Evolutionary conservation across 2,113 vertebrate genomes (phyloP), one percentile per base, ranked within the genome.

Genomic region (Butastur rufipennis): DNA sequence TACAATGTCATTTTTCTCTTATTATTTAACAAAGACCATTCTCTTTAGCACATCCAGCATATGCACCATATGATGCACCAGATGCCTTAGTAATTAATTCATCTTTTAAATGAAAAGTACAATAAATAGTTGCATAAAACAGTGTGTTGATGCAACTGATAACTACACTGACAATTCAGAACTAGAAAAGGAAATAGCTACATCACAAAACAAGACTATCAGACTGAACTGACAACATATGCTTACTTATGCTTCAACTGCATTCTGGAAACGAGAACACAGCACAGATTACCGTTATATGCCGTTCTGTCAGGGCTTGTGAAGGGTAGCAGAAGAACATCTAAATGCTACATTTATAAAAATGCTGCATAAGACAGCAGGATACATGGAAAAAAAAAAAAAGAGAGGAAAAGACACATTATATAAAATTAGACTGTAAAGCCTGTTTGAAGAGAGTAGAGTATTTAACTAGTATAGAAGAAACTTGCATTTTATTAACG

Each of bases 1-100:
- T 79, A 47, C 36, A 91, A 86, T 31, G 11, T 79, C 29, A 58
- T 93, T 95, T 95, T 94, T n/a, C 10, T 82, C 52, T 86, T 94
- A 65, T 61, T 93, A 81, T 88, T 92, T 82, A 45, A 88, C 88
- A 93, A 91, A 83, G 59, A 84, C 32, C 75, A 42, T 63, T 90
- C 78, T 94, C 92, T 77, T 96, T 83, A 95, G 93, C 50, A 93
- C 40, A 93, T 40, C 59, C 73, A 81, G 88, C 87, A 92, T 66
- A 72, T 58, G 66, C 55, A 80, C 74, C 90, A 97, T 95, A 96
- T 88, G 94, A 94, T 1, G 1, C 43, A 93, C 88, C 96, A 97
- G 94, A 97, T 96, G 96, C 71, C 72, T 94, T 65, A 79, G 74
- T 94, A 97, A 97, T 97, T 94, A 96, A 94, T 95, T 86, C 53